Percentiles rank a stretch among this genome's conserved stretches.
Conservation (phyloP, 2,888 invertebrate species). For the Nymphalis polychloros region DNA sequence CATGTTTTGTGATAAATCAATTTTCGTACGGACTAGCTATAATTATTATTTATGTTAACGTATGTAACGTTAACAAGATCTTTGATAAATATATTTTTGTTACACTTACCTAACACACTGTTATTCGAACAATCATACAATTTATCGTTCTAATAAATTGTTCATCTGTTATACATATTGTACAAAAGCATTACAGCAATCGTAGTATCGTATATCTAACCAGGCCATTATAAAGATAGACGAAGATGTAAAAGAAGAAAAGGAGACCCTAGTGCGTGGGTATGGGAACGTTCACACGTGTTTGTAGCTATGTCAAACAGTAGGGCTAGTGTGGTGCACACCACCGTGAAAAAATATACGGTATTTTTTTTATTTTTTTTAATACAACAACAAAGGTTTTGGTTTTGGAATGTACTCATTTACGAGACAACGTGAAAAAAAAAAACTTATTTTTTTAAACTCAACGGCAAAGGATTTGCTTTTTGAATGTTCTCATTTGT, state of each 20-base stretch:
- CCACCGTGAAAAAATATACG: conserved; percentile 36
- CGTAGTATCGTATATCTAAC: conserved; percentile 38
- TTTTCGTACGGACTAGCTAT: too few species aligned
- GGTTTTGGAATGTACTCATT: conserved; percentile 7
- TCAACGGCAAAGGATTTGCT: neutral
- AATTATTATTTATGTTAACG: too few species aligned
- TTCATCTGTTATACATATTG: conserved; percentile 3
- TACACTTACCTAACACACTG: too few species aligned
- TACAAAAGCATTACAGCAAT: conserved; percentile 35
- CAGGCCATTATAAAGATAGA: conserved; percentile 41
- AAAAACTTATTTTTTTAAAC: neutral
- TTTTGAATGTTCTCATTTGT: neutral
- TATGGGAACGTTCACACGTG: conserved; percentile 82
- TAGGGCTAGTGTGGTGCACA: conserved; percentile 36
- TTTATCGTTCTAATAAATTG: neutral
- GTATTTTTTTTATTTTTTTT: neutral
- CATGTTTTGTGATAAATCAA: too few species aligned
- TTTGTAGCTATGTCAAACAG: conserved; percentile 51
- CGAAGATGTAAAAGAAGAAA: conserved; percentile 61
- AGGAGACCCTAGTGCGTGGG: conserved; percentile 67
- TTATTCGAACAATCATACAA: neutral
- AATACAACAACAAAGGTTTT: too few species aligned
- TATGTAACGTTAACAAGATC: too few species aligned
- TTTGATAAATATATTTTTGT: too few species aligned
- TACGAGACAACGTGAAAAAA: conserved; percentile 38